phyloP scores from a whole-genome alignment of 2,888 invertebrate genomes.

The Hyposoter dolosus region DNA sequence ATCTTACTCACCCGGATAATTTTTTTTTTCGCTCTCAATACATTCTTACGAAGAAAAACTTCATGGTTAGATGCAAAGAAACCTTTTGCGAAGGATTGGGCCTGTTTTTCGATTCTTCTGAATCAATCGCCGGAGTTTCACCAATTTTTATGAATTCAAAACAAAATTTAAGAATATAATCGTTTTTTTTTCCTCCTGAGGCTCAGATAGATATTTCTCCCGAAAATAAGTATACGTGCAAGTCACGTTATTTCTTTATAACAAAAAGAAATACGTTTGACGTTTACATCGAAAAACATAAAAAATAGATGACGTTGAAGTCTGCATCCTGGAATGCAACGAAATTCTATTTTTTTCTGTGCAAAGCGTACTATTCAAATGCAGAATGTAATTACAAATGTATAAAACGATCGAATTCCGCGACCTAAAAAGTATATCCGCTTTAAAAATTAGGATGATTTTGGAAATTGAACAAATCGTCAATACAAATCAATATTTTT shows the following conservation, averaged over 20 bases:
- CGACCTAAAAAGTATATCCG: too few species aligned
- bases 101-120: background rate
- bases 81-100: background rate
- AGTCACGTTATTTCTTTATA: background rate
- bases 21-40: background rate
- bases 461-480: too few species aligned
- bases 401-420: too few species aligned
- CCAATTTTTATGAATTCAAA: background rate
- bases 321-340: too few species aligned
- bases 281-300: too few species aligned
- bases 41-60: background rate
- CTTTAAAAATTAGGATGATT: too few species aligned
- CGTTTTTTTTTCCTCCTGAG: background rate
- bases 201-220: background rate
- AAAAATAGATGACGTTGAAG: too few species aligned
- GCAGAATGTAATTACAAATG: too few species aligned
- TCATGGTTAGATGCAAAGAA: background rate
- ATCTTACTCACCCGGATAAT: slow-evolving; percentile 17
- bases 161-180: background rate
- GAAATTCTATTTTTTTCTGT: too few species aligned
- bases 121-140: background rate
- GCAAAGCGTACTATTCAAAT: too few species aligned
- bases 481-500: too few species aligned
- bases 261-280: background rate
- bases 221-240: too few species aligned